These are phyloP conservation scores for Glaucomys volans DNA, from an alignment of 2,113 vertebrate genomes.

Conservation along the genomic window DNA sequence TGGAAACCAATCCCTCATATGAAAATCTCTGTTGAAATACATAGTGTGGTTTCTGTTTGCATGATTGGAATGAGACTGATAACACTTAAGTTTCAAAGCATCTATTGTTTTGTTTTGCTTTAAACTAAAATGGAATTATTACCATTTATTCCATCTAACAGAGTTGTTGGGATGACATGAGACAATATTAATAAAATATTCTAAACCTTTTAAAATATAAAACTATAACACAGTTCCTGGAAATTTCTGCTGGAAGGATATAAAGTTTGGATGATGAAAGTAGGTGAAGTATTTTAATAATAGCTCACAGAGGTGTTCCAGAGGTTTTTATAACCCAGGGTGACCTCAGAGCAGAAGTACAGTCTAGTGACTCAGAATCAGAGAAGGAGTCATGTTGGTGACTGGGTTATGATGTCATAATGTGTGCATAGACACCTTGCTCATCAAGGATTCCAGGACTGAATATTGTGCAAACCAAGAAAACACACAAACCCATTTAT, in stretches of 20 bases:
- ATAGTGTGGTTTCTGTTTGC: constrained; percentile 41
- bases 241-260: not conserved
- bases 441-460: not conserved
- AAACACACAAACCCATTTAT: not conserved
- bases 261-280: not conserved
- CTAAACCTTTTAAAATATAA: not conserved
- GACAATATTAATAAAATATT: not conserved
- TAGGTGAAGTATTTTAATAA: not conserved
- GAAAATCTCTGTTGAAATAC: constrained; percentile 8
- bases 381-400: not conserved
- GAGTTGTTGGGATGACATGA: not conserved
- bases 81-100: not conserved
- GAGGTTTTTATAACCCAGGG: not conserved
- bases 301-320: not conserved
- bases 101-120: not conserved
- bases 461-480: constrained; percentile 50
- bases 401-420: not conserved
- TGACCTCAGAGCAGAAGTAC: not conserved
- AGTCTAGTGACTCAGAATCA: not conserved
- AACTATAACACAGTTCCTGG: not conserved
- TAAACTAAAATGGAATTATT: not conserved
- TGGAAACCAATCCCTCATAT: not conserved
- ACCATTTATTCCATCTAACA: not conserved
- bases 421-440: not conserved
- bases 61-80: not conserved